phyloP scores from a whole-genome alignment of 2,888 invertebrate species.

The Didymodactylos carnosus region DNA sequence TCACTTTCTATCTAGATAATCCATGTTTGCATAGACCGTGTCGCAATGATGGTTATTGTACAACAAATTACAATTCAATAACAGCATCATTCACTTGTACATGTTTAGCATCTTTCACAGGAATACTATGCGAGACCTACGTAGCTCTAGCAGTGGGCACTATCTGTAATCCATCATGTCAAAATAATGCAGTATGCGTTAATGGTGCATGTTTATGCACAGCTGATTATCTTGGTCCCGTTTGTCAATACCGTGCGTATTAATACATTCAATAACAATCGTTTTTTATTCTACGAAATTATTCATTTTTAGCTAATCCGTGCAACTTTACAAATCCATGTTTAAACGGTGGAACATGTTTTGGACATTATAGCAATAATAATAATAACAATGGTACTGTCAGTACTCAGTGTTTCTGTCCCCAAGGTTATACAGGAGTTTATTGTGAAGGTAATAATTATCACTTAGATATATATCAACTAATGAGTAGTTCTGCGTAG shows the following conservation, averaged over 20 bases:
- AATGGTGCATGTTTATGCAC: background rate
- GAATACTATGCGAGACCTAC: background rate
- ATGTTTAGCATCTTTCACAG: background rate
- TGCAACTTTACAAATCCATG: background rate
- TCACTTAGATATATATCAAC: no score
- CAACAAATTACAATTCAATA: background rate
- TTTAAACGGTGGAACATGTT: background rate
- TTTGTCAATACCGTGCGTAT: background rate
- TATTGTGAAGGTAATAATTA: background rate
- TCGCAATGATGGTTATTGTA: background rate
- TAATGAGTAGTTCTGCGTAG: no score
- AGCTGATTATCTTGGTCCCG: background rate
- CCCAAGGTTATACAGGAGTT: background rate
- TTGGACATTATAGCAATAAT: no score
- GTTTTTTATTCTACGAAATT: no score
- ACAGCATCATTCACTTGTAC: background rate
- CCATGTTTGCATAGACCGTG: background rate
- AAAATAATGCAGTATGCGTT: background rate
- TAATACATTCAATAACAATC: background rate
- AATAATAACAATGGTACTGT: background rate
- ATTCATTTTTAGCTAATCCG: background rate
- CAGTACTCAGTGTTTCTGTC: background rate
- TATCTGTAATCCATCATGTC: background rate
- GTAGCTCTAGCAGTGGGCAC: background rate
- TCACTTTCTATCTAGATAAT: background rate